Evolutionary conservation across 2,113 vertebrate genomes (phyloP).

Genomic region (Misgurnus anguillicaudatus): DNA sequence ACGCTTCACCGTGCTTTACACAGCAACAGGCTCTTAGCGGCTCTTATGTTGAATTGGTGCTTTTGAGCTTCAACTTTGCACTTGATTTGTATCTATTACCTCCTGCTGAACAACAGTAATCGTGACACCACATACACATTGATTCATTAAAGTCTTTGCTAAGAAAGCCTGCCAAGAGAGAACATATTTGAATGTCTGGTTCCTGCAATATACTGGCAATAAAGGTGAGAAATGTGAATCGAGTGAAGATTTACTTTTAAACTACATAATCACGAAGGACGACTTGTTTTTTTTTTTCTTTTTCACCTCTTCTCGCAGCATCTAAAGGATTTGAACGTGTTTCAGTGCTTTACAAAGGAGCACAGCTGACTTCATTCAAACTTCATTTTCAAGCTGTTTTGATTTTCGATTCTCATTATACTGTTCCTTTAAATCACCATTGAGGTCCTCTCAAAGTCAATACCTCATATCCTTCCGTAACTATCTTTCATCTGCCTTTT

Average conservation of each 20-base stretch:
- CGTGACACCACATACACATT: not conserved
- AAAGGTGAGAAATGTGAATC: not conserved
- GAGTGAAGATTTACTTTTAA: not conserved
- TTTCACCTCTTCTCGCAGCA: not conserved
- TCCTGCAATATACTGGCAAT: not conserved
- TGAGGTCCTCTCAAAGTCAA: slow-evolving; percentile 12
- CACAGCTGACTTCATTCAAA: not conserved
- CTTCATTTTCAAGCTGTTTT: slow-evolving; percentile 13
- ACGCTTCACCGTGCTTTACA: not conserved
- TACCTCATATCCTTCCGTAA: slow-evolving; percentile 19
- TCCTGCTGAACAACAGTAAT: not conserved
- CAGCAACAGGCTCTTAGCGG: slow-evolving; percentile 6
- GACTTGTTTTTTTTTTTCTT: not conserved
- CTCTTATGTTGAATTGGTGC: slow-evolving; percentile 8
- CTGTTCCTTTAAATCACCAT: not conserved
- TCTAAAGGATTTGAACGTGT: not conserved
- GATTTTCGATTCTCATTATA: slow-evolving; percentile 16
- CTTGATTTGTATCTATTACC: slow-evolving; percentile 13
- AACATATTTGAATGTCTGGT: not conserved
- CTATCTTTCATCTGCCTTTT: slow-evolving; percentile 20
- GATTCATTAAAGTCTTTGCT: not conserved
- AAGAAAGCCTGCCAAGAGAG: not conserved
- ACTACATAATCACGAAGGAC: not conserved
- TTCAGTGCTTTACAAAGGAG: not conserved
- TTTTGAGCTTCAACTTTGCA: not conserved